These are phyloP conservation scores for Onthophagus taurus DNA, from an alignment of 1,140 invertebrate species.

Conservation along the genomic window DNA sequence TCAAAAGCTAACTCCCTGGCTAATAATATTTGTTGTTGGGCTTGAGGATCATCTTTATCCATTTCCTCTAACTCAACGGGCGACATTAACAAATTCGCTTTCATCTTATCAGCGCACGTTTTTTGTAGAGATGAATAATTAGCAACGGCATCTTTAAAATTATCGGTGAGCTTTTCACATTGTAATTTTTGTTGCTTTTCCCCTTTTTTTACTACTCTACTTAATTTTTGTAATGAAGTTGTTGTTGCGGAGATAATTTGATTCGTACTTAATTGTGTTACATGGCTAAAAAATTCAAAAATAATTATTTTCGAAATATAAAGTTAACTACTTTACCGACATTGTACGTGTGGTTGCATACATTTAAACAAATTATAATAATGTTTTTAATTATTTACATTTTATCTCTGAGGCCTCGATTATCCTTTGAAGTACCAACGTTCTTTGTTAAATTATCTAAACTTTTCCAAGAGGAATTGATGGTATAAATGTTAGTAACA, in stretches of 20 bases:
- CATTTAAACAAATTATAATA: too few relatives aligned
- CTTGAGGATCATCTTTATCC: slow-evolving; percentile 38
- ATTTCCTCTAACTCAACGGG: slow-evolving; percentile 27
- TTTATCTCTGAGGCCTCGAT: slow-evolving; percentile 51
- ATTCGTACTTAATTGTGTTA: slow-evolving; percentile 69
- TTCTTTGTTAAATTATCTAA: slow-evolving; percentile 65
- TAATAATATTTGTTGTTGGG: slow-evolving; percentile 45
- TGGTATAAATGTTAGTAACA: slow-evolving; percentile 66
- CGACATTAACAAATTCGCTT: slow-evolving; percentile 53
- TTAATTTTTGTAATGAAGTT: slow-evolving; percentile 60
- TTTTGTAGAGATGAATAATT: slow-evolving; percentile 72
- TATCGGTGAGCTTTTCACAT: slow-evolving; percentile 68
- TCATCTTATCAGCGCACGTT: slow-evolving; percentile 67
- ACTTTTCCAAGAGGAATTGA: slow-evolving; percentile 57
- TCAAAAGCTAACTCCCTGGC: slow-evolving; percentile 61
- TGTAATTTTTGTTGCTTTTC: slow-evolving; percentile 74
- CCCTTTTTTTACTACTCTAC: slow-evolving; percentile 51
- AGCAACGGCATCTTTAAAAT: slow-evolving; percentile 68
- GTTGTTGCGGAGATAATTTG: slow-evolving; percentile 62
- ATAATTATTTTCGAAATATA: not conserved
- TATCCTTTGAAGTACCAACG: slow-evolving; percentile 69
- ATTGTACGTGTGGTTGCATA: too few relatives aligned
- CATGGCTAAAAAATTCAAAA: slow-evolving; percentile 49
- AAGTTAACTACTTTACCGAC: not conserved
- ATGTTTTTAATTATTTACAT: slow-evolving; percentile 53